Conservation (phyloP, 2,113 vertebrate species). For the Baryphthengus martii region DNA sequence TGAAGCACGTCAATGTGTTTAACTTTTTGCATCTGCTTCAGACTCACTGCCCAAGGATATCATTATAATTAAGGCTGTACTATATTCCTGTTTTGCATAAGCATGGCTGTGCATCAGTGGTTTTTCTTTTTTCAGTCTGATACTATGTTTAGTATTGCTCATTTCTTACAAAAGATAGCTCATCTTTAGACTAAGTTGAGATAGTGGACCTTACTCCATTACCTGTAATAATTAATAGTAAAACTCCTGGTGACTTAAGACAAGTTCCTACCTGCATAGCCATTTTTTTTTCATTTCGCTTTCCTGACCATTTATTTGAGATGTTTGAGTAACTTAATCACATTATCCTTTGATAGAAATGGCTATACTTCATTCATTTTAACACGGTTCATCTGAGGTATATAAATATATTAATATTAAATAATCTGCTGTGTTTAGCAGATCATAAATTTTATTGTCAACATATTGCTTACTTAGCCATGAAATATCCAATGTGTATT, state of each 20-base stretch:
- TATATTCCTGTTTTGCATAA: background rate
- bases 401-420: conserved; percentile 1
- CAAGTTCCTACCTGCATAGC: background rate
- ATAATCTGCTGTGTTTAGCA: conserved; percentile 4
- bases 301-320: background rate
- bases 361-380: background rate
- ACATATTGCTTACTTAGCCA: background rate
- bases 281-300: background rate
- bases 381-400: background rate
- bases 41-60: background rate
- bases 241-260: background rate
- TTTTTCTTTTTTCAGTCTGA: background rate
- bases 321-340: background rate
- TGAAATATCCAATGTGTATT: background rate
- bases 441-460: conserved; percentile 13
- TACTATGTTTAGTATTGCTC: background rate
- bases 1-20: background rate
- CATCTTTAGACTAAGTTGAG: background rate
- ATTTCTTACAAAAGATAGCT: background rate
- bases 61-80: background rate
- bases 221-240: background rate
- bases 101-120: background rate
- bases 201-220: background rate
- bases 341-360: background rate
- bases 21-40: conserved; percentile 31